Evolutionary conservation across 2,113 vertebrate genomes (phyloP), one percentile per base, ranked within the genome.

Genomic region (Ceyx melanurus): DNA sequence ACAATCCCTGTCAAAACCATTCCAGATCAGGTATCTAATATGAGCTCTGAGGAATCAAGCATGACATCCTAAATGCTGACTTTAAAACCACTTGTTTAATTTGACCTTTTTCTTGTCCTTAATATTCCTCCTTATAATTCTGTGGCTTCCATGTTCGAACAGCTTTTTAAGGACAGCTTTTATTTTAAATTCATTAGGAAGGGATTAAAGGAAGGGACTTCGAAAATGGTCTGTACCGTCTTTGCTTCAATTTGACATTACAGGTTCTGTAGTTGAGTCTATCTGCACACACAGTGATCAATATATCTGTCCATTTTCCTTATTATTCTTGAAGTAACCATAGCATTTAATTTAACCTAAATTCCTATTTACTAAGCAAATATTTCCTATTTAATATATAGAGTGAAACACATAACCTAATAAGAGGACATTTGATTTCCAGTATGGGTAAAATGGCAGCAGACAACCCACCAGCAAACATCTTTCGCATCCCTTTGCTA

Each of bases 1-100:
- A 76, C 46, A 89, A 94, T 95, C 86, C 35, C 48, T 77, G 56
- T 65, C 68, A 94, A 94, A 88, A 61, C 23, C 48, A 74, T 89
- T 91, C 56, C 20, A 79, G 37, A 43, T 82, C 22, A 82, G 54
- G 33, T 45, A 50, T 86, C n/a, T 74, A 75, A 81, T 29, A 79
- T 15, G 51, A 68, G 7, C 45, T 92, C 58, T 75, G 60, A 82
- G 25, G 37, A 85, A 94, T 74, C 5, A 71, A 46, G 3, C 14
- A 46, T 71, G 40, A 48, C 45, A 71, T 84, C 15, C 7, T 80
- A 51, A 88, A 88, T 50, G 16, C 2, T 64, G 48, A 64, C 28
- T 15, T 51, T 23, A 56, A 73, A 62, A 88, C 88, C 70, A n/a
- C 11, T 50, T 42, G 10, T 4, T 45, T 33, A 10, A 56, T 61